Evolutionary conservation across 2,888 invertebrate genomes (phyloP), one percentile per base, ranked within the genome.

Genomic region (Chrysodeixis includens): DNA sequence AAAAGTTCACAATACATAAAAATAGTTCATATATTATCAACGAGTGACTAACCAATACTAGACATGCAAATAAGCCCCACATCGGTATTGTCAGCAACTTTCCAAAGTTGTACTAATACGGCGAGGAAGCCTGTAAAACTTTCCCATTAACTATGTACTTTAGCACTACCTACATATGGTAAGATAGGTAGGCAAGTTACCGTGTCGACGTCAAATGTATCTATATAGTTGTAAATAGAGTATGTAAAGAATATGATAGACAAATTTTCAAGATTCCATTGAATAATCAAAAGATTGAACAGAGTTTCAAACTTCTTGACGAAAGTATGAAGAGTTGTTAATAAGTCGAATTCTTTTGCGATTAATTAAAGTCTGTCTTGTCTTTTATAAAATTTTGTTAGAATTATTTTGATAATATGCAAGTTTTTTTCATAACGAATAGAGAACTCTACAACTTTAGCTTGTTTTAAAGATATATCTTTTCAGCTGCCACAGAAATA

Each of bases 131-230:
- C 32, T 22, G n/a, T 12, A 35, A 18, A 58, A 61, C 61, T 58
- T 62, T 30, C n/a, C 22, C 52, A 58, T 53, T 61, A 56, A 8
- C 16, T 57, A n/a, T n/a, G n/a, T n/a, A 56, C 57, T 49, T 60
- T n/a, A 32, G 30, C 52, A 14, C 35, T 32, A 22, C n/a, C 30
- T 40, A 22, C 18, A 35, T 62, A 40, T 40, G n/a, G 40, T 40
- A 40, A n/a, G 18, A 16, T 49, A 49, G n/a, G 1, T 44, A 6
- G 6, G 18, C 10, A 49, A 49, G 46, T 16, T 16, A 18, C 8
- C 18, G 16, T 18, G 46, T 18, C 16, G 16, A 9, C 18, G 16
- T 18, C 46, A 18, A 16, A 14, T 3, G 5, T 40, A n/a, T n/a
- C n/a, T 40, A n/a, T n/a, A 40, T 9, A 6, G n/a, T 14, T 3